These are phyloP conservation scores for Dichetophora obliterata DNA, from an alignment of 2,888 invertebrate genomes.

Conservation along the genomic window DNA sequence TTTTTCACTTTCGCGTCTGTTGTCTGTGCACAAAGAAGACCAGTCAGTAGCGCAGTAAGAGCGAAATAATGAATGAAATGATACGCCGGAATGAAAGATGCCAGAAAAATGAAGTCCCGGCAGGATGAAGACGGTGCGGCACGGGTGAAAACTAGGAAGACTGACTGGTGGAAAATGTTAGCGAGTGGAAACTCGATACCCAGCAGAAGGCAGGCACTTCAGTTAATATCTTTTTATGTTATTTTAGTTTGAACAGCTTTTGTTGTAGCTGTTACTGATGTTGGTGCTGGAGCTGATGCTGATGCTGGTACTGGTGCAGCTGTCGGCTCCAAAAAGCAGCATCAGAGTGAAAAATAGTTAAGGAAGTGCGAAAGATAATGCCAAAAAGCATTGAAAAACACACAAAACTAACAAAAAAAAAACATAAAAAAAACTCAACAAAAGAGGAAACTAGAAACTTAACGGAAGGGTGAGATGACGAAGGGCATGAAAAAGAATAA, in stretches of 20 bases:
- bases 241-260: neutral
- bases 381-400: neutral
- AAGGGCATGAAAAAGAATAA: conserved; percentile 23
- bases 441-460: conserved; percentile 29
- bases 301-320: conserved; percentile 24
- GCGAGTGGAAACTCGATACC: conserved; percentile 24
- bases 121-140: neutral
- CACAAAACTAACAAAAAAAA: too few relatives aligned
- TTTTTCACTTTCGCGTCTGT: conserved; percentile 41
- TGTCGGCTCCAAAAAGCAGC: conserved; percentile 13
- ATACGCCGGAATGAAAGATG: neutral
- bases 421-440: neutral
- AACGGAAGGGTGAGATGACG: neutral
- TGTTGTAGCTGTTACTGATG: conserved; percentile 46
- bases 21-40: neutral
- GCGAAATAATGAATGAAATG: conserved; percentile 33
- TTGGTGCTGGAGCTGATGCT: neutral
- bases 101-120: conserved; percentile 11
- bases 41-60: neutral
- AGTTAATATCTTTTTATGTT: conserved; percentile 37
- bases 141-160: neutral
- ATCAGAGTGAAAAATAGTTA: conserved; percentile 33
- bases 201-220: conserved; percentile 30
- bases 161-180: neutral
- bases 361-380: conserved; percentile 49